Percentiles rank a stretch among this genome's conserved stretches.
phyloP scores from a whole-genome alignment of 2,113 vertebrate genomes.

The Bubalus kerabau region DNA sequence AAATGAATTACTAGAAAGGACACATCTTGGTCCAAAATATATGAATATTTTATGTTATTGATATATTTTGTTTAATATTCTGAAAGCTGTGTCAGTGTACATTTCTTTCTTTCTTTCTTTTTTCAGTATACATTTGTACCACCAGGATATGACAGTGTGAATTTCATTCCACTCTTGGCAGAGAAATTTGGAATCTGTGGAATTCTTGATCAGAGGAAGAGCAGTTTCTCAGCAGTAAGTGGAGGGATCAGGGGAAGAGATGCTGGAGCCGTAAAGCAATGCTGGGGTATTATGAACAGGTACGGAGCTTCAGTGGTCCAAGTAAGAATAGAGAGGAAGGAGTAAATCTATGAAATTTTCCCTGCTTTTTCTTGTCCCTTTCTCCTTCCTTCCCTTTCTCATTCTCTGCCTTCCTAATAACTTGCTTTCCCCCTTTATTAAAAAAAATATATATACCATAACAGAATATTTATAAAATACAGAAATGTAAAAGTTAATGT shows the following conservation, averaged over 20 bases:
- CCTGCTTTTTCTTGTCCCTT: background rate
- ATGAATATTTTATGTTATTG: background rate
- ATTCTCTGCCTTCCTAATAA: background rate
- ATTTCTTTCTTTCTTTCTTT: background rate
- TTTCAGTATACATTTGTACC: background rate
- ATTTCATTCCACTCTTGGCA: slow-evolving; percentile 24
- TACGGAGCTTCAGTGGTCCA: background rate
- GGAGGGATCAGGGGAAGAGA: background rate
- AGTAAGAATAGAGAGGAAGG: background rate
- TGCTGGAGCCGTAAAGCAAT: background rate
- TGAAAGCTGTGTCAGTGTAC: slow-evolving; percentile 1
- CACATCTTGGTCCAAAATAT: background rate
- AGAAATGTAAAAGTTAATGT: background rate
- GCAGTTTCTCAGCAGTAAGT: background rate
- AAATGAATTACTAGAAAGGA: background rate
- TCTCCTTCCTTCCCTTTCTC: background rate
- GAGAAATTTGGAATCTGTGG: background rate
- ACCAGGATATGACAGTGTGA: background rate
- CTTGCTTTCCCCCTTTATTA: background rate
- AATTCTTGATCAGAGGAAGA: background rate
- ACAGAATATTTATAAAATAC: background rate
- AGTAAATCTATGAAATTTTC: background rate
- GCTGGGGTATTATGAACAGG: background rate
- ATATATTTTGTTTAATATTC: background rate
- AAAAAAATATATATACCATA: background rate